These are phyloP conservation scores for Chloroclysta siterata DNA, from an alignment of 2,888 invertebrate species.

Conservation along the genomic window DNA sequence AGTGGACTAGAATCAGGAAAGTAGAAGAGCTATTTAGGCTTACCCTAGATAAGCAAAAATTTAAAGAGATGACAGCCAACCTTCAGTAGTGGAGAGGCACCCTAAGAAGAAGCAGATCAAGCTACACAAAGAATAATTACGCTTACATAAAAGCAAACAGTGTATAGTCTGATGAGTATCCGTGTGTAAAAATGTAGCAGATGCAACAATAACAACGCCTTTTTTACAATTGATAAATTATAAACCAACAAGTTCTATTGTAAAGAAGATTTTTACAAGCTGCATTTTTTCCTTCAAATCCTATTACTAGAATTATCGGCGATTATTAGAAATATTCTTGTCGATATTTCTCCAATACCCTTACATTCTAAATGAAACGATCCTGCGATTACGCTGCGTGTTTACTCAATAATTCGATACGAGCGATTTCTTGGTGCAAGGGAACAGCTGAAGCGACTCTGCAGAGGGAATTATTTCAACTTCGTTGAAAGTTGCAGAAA, in stretches of 20 bases:
- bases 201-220: not conserved
- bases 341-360: constrained; percentile 73
- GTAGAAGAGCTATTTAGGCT: no score
- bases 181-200: not conserved
- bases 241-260: constrained; percentile 26
- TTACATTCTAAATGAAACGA: constrained; percentile 77
- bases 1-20: no score
- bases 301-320: constrained; percentile 66
- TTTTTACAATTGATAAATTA: constrained; percentile 25
- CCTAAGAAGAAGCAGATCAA: no score
- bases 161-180: no score
- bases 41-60: no score
- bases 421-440: constrained; percentile 53
- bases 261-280: constrained; percentile 23
- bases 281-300: constrained; percentile 51
- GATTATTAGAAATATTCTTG: constrained; percentile 67
- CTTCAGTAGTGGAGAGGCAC: no score
- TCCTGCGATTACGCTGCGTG: constrained; percentile 77
- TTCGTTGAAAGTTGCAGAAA: no score
- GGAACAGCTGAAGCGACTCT: constrained; percentile 47
- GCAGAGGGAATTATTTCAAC: no score
- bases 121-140: no score
- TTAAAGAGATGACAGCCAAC: no score
- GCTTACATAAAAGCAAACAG: no score
- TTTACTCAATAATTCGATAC: constrained; percentile 85